A percentile compares a stretch with the other conserved stretches of the same genome.
Conservation (phyloP, 2,888 invertebrate genomes). For the Holacanthella duospinosa region DNA sequence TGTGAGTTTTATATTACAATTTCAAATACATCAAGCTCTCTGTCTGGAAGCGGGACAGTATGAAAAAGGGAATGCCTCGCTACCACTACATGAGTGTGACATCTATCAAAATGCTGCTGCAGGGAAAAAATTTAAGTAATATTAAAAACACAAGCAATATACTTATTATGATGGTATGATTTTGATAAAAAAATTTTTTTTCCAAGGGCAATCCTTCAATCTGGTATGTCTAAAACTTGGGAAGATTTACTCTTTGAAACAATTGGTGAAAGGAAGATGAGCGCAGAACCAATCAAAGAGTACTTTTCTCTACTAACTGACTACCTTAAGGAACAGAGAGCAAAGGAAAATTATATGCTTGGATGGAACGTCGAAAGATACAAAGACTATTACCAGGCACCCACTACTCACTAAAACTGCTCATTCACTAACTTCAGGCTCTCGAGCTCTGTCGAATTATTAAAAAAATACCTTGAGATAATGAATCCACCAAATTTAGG, state of each 20-base stretch:
- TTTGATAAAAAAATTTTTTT: neutral
- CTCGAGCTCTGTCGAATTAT: too few relatives aligned
- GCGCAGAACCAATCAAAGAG: constrained; percentile 63
- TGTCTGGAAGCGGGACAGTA: constrained; percentile 42
- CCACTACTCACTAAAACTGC: too few relatives aligned
- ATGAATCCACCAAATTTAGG: too few relatives aligned
- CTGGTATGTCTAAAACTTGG: constrained; percentile 53
- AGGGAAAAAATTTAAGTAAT: constrained; percentile 27
- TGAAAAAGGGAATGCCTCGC: constrained; percentile 36
- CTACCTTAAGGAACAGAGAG: constrained; percentile 67
- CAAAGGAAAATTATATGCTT: constrained; percentile 51
- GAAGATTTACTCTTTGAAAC: constrained; percentile 73
- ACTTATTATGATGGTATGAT: neutral
- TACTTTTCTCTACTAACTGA: constrained; percentile 69
- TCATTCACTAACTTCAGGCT: too few relatives aligned
- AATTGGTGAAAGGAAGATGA: constrained; percentile 59
- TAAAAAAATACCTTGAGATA: too few relatives aligned
- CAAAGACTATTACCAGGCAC: constrained; percentile 4
- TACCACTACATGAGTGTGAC: constrained; percentile 44
- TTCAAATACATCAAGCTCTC: constrained; percentile 45
- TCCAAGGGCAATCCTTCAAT: constrained; percentile 30
- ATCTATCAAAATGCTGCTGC: constrained; percentile 39
- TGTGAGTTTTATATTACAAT: constrained; percentile 45
- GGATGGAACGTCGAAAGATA: constrained; percentile 42
- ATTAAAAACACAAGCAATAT: neutral